phyloP scores from a whole-genome alignment of 2,888 invertebrate genomes.

The Napeogenes inachia region DNA sequence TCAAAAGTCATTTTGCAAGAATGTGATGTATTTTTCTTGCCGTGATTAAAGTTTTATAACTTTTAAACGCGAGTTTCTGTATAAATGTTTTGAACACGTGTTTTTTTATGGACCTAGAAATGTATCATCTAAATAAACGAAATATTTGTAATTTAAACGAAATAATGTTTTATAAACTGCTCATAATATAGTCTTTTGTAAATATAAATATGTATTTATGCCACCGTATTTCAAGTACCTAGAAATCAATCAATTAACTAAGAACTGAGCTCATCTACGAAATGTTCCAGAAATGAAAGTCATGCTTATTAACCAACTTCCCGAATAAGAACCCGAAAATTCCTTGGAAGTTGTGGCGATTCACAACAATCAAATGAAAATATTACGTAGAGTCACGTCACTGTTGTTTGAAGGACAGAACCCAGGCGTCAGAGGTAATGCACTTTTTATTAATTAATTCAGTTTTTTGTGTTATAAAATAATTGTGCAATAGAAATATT shows the following conservation, averaged over 20 bases:
- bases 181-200: conserved; percentile 1
- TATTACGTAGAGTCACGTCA: conserved; percentile 55
- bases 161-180: not conserved
- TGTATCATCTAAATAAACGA: not conserved
- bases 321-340: conserved; percentile 68
- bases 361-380: conserved; percentile 64
- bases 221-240: not conserved
- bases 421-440: conserved; percentile 36
- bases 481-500: not conserved
- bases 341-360: conserved; percentile 63
- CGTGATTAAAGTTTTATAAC: not conserved
- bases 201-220: not conserved
- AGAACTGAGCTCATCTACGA: conserved; percentile 45
- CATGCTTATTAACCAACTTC: conserved; percentile 53
- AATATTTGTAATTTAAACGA: not conserved
- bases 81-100: not conserved
- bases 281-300: conserved; percentile 45
- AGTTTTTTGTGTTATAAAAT: not conserved
- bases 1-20: conserved; percentile 7
- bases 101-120: not conserved
- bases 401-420: conserved; percentile 33
- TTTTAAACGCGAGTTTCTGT: not conserved
- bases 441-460: conserved; percentile 32
- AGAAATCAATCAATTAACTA: conserved; percentile 31
- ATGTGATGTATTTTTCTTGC: not conserved